phyloP scores from a whole-genome alignment of 2,113 vertebrate species.

The Lycaon pictus region DNA sequence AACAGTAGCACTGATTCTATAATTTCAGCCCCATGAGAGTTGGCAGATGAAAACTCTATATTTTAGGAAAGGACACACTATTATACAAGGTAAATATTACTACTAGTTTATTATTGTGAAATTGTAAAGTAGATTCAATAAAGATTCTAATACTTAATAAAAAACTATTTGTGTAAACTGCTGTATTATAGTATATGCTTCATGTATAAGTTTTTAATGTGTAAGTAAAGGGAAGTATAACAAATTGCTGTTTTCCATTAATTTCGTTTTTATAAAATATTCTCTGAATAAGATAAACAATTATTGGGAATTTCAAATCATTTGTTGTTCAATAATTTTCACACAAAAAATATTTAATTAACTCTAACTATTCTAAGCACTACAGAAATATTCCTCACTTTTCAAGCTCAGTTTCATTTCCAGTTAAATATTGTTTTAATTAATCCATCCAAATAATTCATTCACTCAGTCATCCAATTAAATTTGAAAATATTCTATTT shows the following conservation, averaged over 20 bases:
- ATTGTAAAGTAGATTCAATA: neutral
- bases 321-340: neutral
- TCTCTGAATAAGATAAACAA: neutral
- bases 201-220: neutral
- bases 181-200: neutral
- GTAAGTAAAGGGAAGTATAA: neutral
- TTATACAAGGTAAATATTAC: neutral
- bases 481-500: neutral
- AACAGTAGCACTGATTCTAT: neutral
- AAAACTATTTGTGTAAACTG: neutral
- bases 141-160: neutral
- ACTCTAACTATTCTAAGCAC: neutral
- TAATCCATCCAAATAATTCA: neutral
- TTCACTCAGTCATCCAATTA: neutral
- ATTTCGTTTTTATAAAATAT: neutral
- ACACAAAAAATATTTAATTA: neutral
- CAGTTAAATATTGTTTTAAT: neutral
- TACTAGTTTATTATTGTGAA: neutral
- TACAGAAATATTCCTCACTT: neutral
- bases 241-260: neutral
- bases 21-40: neutral
- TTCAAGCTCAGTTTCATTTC: neutral
- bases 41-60: neutral
- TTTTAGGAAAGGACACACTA: neutral
- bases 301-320: neutral